Evolutionary conservation across 92 coral and sea anemone genomes (phyloP), one percentile per base, ranked within the genome.

Genomic region (Epizoanthus fatuus): DNA sequence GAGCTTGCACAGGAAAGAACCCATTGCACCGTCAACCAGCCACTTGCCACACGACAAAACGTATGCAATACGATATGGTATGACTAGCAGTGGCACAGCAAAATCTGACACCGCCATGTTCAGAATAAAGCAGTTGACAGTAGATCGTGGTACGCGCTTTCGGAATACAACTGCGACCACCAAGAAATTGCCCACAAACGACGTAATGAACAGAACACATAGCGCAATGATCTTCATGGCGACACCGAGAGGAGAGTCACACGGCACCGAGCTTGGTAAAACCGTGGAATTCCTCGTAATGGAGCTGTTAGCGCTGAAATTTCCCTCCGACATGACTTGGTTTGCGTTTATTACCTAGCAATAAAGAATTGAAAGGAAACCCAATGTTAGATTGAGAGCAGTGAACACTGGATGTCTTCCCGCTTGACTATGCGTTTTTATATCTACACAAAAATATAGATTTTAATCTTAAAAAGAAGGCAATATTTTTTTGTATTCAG

Each of bases 21-120:
- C 79, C 58, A 35, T 7, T 14, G 10, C 13, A 10, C 79, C 79
- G 38, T 54, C 63, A 29, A 74, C 4, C 17, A 74, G 55, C 63
- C 62, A 74, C 45, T 14, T 54, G 32, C 14, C 54, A 53, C 79
- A 74, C 15, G 79, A 51, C 13, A 74, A 74, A 74, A 74, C 45
- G 32, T 53, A 16, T 5, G 22, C 79, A 29, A 74, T 52, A 16
- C 62, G 79, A 19, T 4, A 25, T 9, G 79, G 79, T 12, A 74
- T 15, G 0, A 32, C 17, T 3, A 29, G 13, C 0, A 74, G 20
- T 13, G 79, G 79, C 4, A 74, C 4, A 13, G 56, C 10, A 3
- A 74, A 14, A 74, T 74, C 79, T 7, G 79, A 74, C 16, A 74
- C 39, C 10, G 79, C 79, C 79, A 74, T 74, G 49, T 32, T 74